Evolutionary conservation across 2,113 vertebrate genomes (phyloP).

Genomic region (Myocastor coypus): DNA sequence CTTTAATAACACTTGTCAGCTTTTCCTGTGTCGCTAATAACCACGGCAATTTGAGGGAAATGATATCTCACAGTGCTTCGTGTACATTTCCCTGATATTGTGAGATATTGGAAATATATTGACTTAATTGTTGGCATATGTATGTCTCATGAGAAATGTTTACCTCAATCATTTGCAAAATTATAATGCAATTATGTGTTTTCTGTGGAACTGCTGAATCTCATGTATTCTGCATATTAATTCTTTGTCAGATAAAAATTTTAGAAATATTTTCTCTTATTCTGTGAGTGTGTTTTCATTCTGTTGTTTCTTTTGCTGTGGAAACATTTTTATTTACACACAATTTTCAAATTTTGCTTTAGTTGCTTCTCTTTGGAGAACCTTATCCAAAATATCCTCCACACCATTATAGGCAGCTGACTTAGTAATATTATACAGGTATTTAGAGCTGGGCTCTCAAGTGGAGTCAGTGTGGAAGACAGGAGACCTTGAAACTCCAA

Average conservation of each 20-base stretch:
- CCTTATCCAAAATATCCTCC: background rate
- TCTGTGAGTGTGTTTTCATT: background rate
- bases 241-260: background rate
- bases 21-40: background rate
- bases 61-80: background rate
- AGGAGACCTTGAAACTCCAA: no score
- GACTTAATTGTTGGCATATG: background rate
- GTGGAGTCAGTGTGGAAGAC: no score
- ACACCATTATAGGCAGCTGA: no score
- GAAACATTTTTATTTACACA: background rate
- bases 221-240: background rate
- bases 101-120: background rate
- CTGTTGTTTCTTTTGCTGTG: background rate
- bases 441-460: no score
- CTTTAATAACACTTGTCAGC: background rate
- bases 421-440: no score
- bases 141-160: background rate
- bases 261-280: background rate
- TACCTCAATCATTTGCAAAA: background rate
- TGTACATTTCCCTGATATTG: background rate
- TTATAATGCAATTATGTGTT: background rate
- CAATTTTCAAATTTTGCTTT: background rate
- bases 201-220: background rate
- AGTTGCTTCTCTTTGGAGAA: background rate
- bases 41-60: background rate